A percentile compares a stretch with the other conserved stretches of the same genome.
phyloP scores from a whole-genome alignment of 2,888 invertebrate species.

The Drosophila mimetica region DNA sequence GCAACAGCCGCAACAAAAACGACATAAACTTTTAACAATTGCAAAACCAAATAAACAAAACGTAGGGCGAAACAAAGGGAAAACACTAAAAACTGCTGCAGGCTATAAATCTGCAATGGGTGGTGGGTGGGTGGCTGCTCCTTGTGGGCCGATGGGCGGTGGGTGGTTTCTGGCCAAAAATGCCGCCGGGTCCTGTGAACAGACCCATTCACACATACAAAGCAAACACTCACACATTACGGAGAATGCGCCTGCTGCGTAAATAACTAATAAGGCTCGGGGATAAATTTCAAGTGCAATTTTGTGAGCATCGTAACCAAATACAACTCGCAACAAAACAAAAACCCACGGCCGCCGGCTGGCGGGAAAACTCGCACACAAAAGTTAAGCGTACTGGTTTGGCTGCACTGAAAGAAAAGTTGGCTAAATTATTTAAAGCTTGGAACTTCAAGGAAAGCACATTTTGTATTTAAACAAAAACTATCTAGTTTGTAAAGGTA shows the following conservation, averaged over 20 bases:
- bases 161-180: slow-evolving; percentile 37
- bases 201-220: slow-evolving; percentile 52
- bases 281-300: slow-evolving; percentile 70
- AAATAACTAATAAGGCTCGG: slow-evolving; percentile 75
- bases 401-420: slow-evolving; percentile 2
- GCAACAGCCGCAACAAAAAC: slow-evolving; percentile 74
- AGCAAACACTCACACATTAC: slow-evolving; percentile 29
- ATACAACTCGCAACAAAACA: slow-evolving; percentile 32
- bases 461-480: no score
- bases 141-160: slow-evolving; percentile 6
- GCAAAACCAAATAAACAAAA: slow-evolving; percentile 58
- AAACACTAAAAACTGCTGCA: slow-evolving; percentile 68
- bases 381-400: slow-evolving; percentile 22
- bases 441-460: not conserved
- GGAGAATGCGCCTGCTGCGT: slow-evolving; percentile 60
- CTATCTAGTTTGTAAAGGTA: no score
- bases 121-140: not conserved
- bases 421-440: not conserved
- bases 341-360: slow-evolving; percentile 31
- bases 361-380: slow-evolving; percentile 22
- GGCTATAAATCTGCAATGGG: slow-evolving; percentile 70
- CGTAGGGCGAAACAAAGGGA: slow-evolving; percentile 54
- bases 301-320: slow-evolving; percentile 56
- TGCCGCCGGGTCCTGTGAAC: slow-evolving; percentile 55
- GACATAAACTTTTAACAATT: slow-evolving; percentile 76